Conservation (phyloP, 37 sponge, comb jelly and placozoan genomes). For the Agelas oroides region DNA sequence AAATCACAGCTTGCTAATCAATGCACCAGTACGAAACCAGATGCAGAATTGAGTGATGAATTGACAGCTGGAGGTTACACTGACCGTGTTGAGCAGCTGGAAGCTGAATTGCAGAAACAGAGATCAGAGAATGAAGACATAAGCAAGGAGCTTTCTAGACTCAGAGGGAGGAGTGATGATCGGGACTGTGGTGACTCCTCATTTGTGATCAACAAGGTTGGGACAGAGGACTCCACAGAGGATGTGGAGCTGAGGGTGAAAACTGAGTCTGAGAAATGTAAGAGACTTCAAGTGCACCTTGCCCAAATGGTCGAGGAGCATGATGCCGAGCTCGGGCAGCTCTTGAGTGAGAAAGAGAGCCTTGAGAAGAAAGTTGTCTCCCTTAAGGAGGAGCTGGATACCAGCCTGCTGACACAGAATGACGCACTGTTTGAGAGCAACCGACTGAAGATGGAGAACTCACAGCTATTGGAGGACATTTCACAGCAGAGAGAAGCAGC, state of each 20-base stretch:
- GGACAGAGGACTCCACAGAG: neutral
- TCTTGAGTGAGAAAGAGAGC: constrained; percentile 28
- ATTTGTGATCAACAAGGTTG: neutral
- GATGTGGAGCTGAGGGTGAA: neutral
- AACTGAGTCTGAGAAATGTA: constrained; percentile 2
- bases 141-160: too few species aligned
- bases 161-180: too few species aligned
- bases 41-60: too few species aligned
- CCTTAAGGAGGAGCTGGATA: constrained; percentile 11
- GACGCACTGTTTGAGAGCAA: neutral
- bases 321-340: constrained; percentile 47
- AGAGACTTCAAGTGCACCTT: constrained; percentile 48
- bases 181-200: too few species aligned
- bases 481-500: too few species aligned
- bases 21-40: too few species aligned
- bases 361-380: constrained; percentile 1
- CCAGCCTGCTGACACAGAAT: neutral
- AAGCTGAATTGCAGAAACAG: neutral
- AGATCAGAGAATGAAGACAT: neutral
- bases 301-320: constrained; percentile 32
- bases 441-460: constrained; percentile 11
- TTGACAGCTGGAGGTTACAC: too few species aligned
- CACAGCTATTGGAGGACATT: neutral
- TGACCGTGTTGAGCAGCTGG: too few species aligned
- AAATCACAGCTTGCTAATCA: too few species aligned